Percentiles rank a stretch among this genome's conserved stretches.
These are phyloP conservation scores for Cardinalis cardinalis DNA, from an alignment of 2,113 vertebrate genomes.

Conservation along the genomic window DNA sequence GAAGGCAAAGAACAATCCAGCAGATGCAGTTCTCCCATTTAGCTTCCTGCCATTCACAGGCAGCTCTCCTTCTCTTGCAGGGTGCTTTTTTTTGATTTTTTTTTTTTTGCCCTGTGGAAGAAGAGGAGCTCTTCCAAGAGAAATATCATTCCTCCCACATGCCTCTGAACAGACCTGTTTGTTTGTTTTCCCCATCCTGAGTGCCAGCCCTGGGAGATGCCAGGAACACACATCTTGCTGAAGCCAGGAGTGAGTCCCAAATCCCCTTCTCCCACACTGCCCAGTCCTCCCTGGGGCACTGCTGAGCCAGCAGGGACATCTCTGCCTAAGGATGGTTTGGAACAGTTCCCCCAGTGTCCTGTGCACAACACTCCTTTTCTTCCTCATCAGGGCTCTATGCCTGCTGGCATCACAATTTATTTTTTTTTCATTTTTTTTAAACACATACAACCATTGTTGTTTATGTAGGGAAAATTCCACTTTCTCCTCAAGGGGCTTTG, in stretches of 20 bases:
- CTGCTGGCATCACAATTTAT: background rate
- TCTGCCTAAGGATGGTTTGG: background rate
- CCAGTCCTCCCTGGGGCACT: background rate
- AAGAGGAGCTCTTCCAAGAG: slow-evolving; percentile 34
- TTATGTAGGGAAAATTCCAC: slow-evolving; percentile 19
- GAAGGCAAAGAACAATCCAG: background rate
- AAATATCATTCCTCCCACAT: slow-evolving; percentile 37
- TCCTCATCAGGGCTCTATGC: background rate
- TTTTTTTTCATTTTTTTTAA: background rate
- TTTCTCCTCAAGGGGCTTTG: slow-evolving; percentile 11
- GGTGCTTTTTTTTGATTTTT: background rate
- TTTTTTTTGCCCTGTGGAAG: background rate
- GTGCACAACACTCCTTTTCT: slow-evolving; percentile 1
- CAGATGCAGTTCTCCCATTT: slow-evolving; percentile 18
- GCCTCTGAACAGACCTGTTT: slow-evolving; percentile 48
- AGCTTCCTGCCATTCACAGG: background rate
- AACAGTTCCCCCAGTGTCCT: slow-evolving; percentile 11
- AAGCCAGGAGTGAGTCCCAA: background rate
- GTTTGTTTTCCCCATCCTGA: background rate
- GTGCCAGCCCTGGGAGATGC: background rate
- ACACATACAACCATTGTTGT: slow-evolving; percentile 6
- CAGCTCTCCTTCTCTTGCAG: background rate
- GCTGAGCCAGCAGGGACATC: background rate
- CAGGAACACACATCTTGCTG: background rate
- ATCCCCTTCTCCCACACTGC: background rate